phyloP scores from a whole-genome alignment of 2,113 vertebrate species.

The Sander vitreus region DNA sequence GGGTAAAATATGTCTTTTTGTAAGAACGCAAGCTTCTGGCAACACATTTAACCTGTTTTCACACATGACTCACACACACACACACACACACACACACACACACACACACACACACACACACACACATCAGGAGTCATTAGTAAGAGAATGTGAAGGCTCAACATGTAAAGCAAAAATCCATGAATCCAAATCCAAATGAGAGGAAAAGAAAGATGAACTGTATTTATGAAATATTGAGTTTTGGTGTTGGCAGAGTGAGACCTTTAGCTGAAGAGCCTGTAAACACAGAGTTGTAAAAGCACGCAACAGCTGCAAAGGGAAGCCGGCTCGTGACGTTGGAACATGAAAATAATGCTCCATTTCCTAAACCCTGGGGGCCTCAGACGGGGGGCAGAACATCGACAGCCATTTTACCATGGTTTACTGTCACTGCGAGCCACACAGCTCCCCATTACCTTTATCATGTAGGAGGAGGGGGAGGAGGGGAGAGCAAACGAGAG shows the following conservation, averaged over 20 bases:
- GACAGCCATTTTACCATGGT: constrained; percentile 71
- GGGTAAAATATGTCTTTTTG: constrained; percentile 67
- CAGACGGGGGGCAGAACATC: constrained; percentile 59
- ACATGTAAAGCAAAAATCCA: neutral
- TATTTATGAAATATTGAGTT: constrained; percentile 49
- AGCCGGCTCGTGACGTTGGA: constrained; percentile 83
- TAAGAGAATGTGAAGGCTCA: constrained; percentile 66
- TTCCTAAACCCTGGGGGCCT: constrained; percentile 86
- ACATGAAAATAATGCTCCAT: constrained; percentile 83
- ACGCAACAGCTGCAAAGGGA: constrained; percentile 92
- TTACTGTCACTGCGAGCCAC: constrained; percentile 63
- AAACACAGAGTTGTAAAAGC: constrained; percentile 80
- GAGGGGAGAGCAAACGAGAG: constrained; percentile 44
- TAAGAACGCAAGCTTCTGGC: constrained; percentile 80
- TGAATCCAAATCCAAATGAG: constrained; percentile 28
- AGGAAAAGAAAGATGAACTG: neutral
- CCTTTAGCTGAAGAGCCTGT: constrained; percentile 65
- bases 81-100: too few relatives aligned
- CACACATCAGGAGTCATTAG: constrained; percentile 66
- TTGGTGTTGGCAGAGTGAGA: constrained; percentile 48
- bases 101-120: too few relatives aligned
- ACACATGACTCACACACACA: constrained; percentile 75
- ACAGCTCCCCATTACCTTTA: constrained; percentile 70
- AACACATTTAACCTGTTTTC: constrained; percentile 75
- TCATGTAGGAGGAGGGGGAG: constrained; percentile 57